phyloP scores from a whole-genome alignment of 2,888 invertebrate species.

The Torymus texanus region DNA sequence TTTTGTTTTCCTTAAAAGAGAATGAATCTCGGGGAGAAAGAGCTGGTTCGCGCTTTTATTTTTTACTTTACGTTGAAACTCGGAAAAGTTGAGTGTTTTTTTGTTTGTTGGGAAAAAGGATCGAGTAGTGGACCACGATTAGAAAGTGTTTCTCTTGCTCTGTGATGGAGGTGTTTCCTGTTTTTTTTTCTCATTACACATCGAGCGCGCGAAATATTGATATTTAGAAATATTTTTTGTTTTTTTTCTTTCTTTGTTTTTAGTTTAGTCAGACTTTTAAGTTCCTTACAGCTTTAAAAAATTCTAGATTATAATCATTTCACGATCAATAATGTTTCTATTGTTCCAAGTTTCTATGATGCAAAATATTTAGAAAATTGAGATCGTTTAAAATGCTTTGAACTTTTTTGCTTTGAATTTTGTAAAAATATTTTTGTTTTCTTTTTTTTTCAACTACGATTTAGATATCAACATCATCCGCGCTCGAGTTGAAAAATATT shows the following conservation, averaged over 20 bases:
- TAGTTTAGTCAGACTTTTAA: slow-evolving; percentile 30
- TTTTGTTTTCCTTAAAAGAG: slow-evolving; percentile 55
- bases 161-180: slow-evolving; percentile 8
- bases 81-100: slow-evolving; percentile 36
- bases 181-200: background rate
- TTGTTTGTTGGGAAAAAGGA: slow-evolving; percentile 31
- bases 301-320: slow-evolving; percentile 23
- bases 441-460: background rate
- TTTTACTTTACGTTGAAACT: background rate
- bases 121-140: slow-evolving; percentile 37
- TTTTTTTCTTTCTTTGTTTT: background rate
- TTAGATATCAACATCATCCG: slow-evolving; percentile 29
- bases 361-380: slow-evolving; percentile 25
- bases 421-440: slow-evolving; percentile 24
- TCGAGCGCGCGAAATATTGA: slow-evolving; percentile 33
- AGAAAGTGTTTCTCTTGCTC: slow-evolving; percentile 27
- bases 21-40: slow-evolving; percentile 51
- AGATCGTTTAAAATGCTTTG: slow-evolving; percentile 2
- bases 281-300: slow-evolving; percentile 11
- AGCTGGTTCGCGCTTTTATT: slow-evolving; percentile 39
- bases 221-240: slow-evolving; percentile 6
- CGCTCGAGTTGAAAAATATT: slow-evolving; percentile 45
- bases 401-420: slow-evolving; percentile 10
- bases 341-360: slow-evolving; percentile 4
- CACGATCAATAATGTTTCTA: background rate